These are phyloP conservation scores for Crocidura indochinensis DNA, from an alignment of 2,797 vertebrate species.

Conservation along the genomic window DNA sequence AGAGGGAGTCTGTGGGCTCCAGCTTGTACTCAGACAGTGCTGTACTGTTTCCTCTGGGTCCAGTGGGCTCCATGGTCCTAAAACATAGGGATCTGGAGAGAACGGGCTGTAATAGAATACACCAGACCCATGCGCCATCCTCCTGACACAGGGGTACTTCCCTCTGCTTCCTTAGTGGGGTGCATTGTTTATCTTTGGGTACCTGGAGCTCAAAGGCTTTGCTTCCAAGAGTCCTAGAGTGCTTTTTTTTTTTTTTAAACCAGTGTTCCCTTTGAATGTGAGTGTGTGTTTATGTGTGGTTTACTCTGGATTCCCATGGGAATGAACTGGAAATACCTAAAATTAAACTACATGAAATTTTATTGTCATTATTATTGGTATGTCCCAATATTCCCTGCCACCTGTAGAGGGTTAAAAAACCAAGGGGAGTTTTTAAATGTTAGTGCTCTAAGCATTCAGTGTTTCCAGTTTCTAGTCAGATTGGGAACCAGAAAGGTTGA, in stretches of 20 bases:
- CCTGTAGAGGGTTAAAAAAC: not conserved
- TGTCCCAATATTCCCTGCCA: not conserved
- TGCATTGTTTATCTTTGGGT: not conserved
- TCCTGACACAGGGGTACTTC: not conserved
- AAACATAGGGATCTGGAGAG: slow-evolving; percentile 7
- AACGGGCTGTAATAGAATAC: not conserved
- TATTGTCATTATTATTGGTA: not conserved
- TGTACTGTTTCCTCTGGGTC: not conserved
- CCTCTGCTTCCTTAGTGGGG: not conserved
- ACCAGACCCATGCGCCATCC: not conserved
- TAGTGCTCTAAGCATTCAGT: not conserved
- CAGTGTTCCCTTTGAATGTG: not conserved
- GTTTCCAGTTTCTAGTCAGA: too few species aligned
- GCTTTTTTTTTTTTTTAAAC: not conserved
- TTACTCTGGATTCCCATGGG: not conserved
- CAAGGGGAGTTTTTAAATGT: not conserved
- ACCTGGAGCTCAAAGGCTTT: not conserved
- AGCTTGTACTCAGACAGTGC: not conserved
- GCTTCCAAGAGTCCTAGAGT: not conserved
- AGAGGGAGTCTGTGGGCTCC: not conserved
- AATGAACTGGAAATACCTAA: not conserved
- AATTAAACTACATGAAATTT: not conserved
- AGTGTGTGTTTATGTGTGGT: too few species aligned
- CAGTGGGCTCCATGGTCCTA: not conserved
- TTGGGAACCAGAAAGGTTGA: too few species aligned